Evolutionary conservation across 2,888 invertebrate species (phyloP).

Genomic region (Hofmannophila pseudospretella): DNA sequence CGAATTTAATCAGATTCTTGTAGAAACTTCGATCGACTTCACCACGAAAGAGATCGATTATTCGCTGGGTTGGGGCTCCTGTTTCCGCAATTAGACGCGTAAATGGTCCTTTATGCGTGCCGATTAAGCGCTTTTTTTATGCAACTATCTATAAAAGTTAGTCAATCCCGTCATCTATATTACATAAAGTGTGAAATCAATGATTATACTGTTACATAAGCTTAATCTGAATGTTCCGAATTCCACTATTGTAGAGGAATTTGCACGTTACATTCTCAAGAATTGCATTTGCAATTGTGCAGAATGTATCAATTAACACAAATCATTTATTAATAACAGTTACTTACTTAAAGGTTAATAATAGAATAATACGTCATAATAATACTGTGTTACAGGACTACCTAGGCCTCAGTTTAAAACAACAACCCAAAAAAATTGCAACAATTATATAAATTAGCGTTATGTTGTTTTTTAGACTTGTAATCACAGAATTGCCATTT

Average conservation of each 20-base stretch:
- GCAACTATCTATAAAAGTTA: slow-evolving; percentile 2
- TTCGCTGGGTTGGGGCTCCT: too few relatives aligned
- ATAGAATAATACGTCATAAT: too few relatives aligned
- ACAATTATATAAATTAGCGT: too few relatives aligned
- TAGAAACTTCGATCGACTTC: slow-evolving; percentile 28
- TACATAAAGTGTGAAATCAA: slow-evolving; percentile 23
- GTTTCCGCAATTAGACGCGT: too few relatives aligned
- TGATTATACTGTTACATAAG: slow-evolving; percentile 17
- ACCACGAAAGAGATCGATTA: slow-evolving; percentile 31
- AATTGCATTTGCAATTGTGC: background rate
- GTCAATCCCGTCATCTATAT: slow-evolving; percentile 5
- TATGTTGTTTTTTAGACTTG: too few relatives aligned
- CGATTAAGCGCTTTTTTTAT: slow-evolving; percentile 9
- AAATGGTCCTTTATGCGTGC: background rate
- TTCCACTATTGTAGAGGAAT: slow-evolving; percentile 9
- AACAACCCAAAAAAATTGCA: too few relatives aligned
- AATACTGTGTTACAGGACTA: too few relatives aligned
- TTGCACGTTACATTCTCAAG: background rate
- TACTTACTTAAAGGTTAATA: too few relatives aligned
- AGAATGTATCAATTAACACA: background rate
- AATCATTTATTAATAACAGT: too few relatives aligned
- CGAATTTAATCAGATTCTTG: slow-evolving; percentile 12
- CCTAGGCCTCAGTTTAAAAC: too few relatives aligned
- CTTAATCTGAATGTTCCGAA: slow-evolving; percentile 8
- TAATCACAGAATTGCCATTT: too few relatives aligned